Percentiles rank a stretch among this genome's conserved stretches.
phyloP scores from a whole-genome alignment of 2,797 vertebrate species.

The Hemitrygon akajei region DNA sequence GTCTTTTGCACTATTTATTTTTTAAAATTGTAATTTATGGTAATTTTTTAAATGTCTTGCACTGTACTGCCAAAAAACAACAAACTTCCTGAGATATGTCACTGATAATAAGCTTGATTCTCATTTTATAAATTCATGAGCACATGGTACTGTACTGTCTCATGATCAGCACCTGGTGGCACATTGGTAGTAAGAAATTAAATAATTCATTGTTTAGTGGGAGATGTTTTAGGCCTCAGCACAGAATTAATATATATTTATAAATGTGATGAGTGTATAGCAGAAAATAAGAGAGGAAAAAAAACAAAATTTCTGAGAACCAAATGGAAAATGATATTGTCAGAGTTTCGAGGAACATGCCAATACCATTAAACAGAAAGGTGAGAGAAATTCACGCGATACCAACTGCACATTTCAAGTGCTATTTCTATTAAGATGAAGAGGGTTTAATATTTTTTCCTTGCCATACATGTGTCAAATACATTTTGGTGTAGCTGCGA shows the following conservation, averaged over 20 bases:
- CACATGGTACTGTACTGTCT: background rate
- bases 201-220: background rate
- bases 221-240: background rate
- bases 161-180: slow-evolving; percentile 12
- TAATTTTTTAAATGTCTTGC: too few relatives aligned
- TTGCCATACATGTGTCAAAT: background rate
- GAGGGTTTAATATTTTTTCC: background rate
- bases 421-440: background rate
- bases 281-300: background rate
- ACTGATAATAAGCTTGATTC: too few relatives aligned
- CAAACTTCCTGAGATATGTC: too few relatives aligned
- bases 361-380: background rate
- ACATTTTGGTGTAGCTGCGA: background rate
- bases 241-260: background rate
- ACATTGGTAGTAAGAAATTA: background rate
- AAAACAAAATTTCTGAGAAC: background rate
- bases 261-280: background rate
- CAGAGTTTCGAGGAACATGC: background rate
- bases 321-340: background rate
- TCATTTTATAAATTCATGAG: too few relatives aligned
- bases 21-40: too few relatives aligned
- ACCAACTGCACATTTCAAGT: background rate
- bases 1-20: too few relatives aligned
- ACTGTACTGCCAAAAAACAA: too few relatives aligned
- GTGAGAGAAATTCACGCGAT: background rate